Evolutionary conservation across 2,113 vertebrate genomes (phyloP).

Genomic region (Vulpes lagopus): DNA sequence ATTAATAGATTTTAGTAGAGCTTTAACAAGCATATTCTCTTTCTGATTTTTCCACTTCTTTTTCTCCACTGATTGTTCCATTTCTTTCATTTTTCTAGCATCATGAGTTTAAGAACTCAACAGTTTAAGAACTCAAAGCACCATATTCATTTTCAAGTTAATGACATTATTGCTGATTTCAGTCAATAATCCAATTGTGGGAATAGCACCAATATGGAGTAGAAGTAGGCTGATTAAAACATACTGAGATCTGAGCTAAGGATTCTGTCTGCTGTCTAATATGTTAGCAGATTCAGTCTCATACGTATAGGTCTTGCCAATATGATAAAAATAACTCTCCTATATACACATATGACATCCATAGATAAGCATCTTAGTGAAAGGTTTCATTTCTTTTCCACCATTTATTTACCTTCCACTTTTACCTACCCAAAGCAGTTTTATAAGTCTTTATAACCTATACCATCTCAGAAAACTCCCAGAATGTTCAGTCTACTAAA

Average conservation of each 20-base stretch:
- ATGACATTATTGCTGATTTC: not conserved
- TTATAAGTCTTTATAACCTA: not conserved
- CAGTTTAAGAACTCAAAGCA: constrained; percentile 2
- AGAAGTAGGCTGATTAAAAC: not conserved
- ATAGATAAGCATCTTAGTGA: not conserved
- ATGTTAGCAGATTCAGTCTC: not conserved
- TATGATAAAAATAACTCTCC: not conserved
- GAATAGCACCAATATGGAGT: not conserved
- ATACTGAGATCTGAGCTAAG: not conserved
- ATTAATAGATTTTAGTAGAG: not conserved
- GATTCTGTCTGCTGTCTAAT: not conserved
- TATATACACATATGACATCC: not conserved
- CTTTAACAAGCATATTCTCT: not conserved
- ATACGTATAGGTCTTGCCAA: not conserved
- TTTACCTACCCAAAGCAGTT: not conserved
- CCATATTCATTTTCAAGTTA: not conserved
- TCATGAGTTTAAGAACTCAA: constrained; percentile 33
- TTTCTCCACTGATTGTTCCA: not conserved
- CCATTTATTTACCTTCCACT: not conserved
- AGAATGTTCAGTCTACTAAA: not conserved
- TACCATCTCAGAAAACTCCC: not conserved
- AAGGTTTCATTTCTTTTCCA: not conserved
- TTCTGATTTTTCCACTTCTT: not conserved
- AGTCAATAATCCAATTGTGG: not conserved
- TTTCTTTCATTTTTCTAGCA: not conserved